These are phyloP conservation scores for Homarus americanus DNA, from an alignment of 1,140 invertebrate species.

Conservation along the genomic window DNA sequence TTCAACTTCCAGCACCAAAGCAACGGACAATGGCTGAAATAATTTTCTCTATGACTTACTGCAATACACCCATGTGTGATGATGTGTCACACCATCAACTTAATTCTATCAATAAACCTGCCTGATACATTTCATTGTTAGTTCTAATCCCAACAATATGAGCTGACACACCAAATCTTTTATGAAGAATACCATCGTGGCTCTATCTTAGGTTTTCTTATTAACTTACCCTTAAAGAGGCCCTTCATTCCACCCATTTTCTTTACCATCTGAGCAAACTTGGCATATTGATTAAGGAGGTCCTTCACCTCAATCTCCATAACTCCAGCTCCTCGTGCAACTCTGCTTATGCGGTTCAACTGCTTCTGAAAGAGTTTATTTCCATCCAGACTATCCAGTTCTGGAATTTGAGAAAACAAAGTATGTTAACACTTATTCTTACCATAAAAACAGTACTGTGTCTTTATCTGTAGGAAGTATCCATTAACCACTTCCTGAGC, in stretches of 20 bases:
- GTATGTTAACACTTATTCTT: not conserved
- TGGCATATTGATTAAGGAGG: slow-evolving; percentile 98
- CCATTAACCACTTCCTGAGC: too few species aligned
- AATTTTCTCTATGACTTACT: too few species aligned
- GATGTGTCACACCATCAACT: too few species aligned
- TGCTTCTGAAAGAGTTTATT: slow-evolving; percentile 98
- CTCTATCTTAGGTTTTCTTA: too few species aligned
- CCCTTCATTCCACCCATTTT: slow-evolving; percentile 99
- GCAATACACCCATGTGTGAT: too few species aligned
- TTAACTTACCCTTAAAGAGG: slow-evolving; percentile 88
- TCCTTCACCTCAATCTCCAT: slow-evolving; percentile 98
- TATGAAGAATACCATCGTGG: too few species aligned
- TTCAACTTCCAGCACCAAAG: too few species aligned
- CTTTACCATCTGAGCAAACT: slow-evolving; percentile 99
- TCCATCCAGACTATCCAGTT: slow-evolving; percentile 97
- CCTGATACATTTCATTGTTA: not conserved
- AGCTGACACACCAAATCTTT: too few species aligned
- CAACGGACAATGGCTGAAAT: too few species aligned
- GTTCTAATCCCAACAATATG: not conserved
- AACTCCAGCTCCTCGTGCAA: slow-evolving; percentile 97
- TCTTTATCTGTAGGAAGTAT: too few species aligned
- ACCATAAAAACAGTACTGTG: too few species aligned
- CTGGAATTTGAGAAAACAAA: slow-evolving; percentile 78
- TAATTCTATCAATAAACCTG: too few species aligned
- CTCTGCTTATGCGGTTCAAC: slow-evolving; percentile 88